Base-by-base conservation (phyloP, 1,140 invertebrate genomes). In the Eumaeus atala region DNA sequence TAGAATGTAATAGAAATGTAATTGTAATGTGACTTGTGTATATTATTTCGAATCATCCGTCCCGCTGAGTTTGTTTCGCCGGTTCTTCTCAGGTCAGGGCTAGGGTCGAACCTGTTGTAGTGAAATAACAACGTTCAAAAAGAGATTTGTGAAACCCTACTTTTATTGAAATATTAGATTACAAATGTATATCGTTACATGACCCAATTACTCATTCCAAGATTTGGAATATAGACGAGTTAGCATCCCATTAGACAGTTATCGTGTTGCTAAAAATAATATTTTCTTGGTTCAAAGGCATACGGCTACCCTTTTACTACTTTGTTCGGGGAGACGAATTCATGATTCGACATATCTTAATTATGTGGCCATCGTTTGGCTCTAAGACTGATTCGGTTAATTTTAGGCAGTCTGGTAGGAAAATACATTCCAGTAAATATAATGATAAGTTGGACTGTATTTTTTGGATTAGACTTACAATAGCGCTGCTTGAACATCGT, bases 291-390 rank as follows among this genome's bases (percentile, higher is more conserved):
- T 17, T n/a, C 51, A 35, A 9, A 18, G 50, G 6, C 57, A 58
- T 34, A n/a, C 60, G 18, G 63, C 59, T 28, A 48, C 51, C 4
- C 28, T 67, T 9, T 38, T 63, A 14, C n/a, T 60, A 1, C 34
- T 62, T 7, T 62, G 57, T 56, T 66, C 56, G 5, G 61, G 56
- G 9, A 10, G 65, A 8, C 52, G 66, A 9, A 42, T 69, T 5
- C 67, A 69, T 47, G 61, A 69, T 28, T 37, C 66, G 17, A 64
- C 67, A 4, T 28, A 66, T 1, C 50, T 70, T 70, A n/a, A 60
- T 64, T 9, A 58, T 67, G 48, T 68, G 59, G 61, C 69, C 66
- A 18, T 18, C n/a, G 8, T 68, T 63, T 48, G 66, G 66, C 0
- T 72, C 69, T 33, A 72, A 71, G 56, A 68, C 63, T 8, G 66